Evolutionary conservation across 2,113 vertebrate genomes (phyloP).

Genomic region (Menidia beryllina): DNA sequence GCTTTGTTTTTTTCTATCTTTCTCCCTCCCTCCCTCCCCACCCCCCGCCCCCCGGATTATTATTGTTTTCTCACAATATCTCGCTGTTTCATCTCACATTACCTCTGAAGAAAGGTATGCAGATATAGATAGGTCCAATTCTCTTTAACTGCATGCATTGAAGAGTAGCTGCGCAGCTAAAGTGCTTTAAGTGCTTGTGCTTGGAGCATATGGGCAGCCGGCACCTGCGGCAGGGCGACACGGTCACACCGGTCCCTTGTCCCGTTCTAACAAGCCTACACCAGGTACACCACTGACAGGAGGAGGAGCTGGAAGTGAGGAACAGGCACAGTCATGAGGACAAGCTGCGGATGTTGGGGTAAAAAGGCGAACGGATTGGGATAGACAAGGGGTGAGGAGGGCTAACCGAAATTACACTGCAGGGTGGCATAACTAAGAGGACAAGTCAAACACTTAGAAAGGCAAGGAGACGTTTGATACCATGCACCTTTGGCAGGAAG

Average conservation of each 20-base stretch:
- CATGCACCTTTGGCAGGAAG: background rate
- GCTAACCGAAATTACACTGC: background rate
- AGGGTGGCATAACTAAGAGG: constrained; percentile 4
- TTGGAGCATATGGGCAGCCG: constrained; percentile 75
- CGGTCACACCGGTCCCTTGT: constrained; percentile 57
- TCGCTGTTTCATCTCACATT: constrained; percentile 58
- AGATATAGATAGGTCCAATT: constrained; percentile 66
- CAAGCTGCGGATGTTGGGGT: constrained; percentile 4
- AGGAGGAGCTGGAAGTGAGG: constrained; percentile 36
- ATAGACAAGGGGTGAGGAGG: background rate
- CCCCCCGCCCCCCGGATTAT: constrained; percentile 41
- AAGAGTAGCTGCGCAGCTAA: constrained; percentile 75
- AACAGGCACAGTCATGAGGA: background rate
- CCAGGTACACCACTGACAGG: constrained; percentile 70
- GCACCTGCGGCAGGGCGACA: constrained; percentile 60
- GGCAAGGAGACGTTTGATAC: background rate
- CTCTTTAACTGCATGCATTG: constrained; percentile 76
- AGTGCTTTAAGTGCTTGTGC: constrained; percentile 87
- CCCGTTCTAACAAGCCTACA: constrained; percentile 71
- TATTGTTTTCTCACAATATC: constrained; percentile 64
- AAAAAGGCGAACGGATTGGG: background rate
- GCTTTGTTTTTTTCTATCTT: constrained; percentile 31
- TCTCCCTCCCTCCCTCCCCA: constrained; percentile 20
- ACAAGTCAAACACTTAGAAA: background rate
- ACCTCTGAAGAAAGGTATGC: constrained; percentile 60